These are phyloP conservation scores for Enteromius thamalakanensis DNA, from an alignment of 2,797 vertebrate genomes.

Conservation along the genomic window DNA sequence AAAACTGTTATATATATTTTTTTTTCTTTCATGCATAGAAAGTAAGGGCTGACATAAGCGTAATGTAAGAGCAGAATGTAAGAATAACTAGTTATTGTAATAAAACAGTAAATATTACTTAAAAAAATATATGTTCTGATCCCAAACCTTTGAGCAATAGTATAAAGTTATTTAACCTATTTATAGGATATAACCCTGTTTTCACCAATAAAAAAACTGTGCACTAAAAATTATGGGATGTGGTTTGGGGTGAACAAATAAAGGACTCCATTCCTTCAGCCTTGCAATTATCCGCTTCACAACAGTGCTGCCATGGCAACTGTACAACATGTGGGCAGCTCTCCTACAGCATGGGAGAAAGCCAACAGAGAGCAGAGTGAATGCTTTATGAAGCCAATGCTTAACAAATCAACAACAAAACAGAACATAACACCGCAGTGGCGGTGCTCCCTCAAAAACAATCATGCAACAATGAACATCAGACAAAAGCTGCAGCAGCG, in stretches of 20 bases:
- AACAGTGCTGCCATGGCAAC: conserved; percentile 48
- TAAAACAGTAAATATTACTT: background rate
- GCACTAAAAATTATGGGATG: background rate
- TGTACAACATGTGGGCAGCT: conserved; percentile 16
- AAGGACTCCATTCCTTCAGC: conserved; percentile 25
- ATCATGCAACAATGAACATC: conserved; percentile 16
- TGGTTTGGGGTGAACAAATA: background rate
- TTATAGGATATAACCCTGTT: background rate
- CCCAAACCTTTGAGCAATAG: background rate
- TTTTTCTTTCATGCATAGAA: background rate
- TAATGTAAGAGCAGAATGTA: background rate
- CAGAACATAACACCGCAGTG: conserved; percentile 5
- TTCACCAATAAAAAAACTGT: background rate
- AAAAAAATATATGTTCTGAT: background rate
- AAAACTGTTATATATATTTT: background rate
- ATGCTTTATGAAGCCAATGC: conserved; percentile 26
- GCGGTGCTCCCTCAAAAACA: background rate
- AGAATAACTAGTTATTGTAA: background rate
- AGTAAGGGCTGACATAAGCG: background rate
- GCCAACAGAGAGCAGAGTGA: background rate
- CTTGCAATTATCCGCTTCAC: conserved; percentile 23
- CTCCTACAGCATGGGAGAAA: conserved; percentile 1
- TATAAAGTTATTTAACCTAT: background rate
- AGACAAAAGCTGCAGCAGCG: conserved; percentile 20
- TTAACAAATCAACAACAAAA: conserved; percentile 32